Evolutionary conservation across 2,888 invertebrate genomes (phyloP).

Genomic region (Invenusta paracnida): DNA sequence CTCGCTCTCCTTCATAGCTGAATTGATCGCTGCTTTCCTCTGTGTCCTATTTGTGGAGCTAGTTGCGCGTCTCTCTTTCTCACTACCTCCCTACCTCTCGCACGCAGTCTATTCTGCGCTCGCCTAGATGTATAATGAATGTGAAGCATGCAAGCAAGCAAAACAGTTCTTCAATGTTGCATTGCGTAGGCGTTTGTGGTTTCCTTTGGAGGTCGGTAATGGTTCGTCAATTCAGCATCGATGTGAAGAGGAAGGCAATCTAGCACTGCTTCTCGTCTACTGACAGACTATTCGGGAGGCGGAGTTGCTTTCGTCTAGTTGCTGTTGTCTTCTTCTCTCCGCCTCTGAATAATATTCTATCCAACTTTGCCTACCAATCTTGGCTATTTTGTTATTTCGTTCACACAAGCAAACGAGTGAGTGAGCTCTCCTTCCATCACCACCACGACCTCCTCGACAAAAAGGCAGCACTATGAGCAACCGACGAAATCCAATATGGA

Average conservation of each 20-base stretch:
- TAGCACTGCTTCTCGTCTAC: neutral
- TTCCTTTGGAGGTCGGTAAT: neutral
- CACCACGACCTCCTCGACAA: no score
- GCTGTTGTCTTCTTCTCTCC: neutral
- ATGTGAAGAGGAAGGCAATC: neutral
- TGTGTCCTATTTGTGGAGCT: neutral
- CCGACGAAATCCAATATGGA: neutral
- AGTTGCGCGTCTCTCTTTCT: neutral
- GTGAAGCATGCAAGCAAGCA: no score
- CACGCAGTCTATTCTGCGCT: neutral
- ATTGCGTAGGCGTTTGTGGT: slow-evolving; percentile 3
- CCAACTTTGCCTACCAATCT: no score
- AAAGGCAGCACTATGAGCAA: neutral
- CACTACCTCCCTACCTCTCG: neutral
- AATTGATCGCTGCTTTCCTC: no score
- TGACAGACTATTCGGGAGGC: neutral
- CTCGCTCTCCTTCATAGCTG: no score
- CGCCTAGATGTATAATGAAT: no score
- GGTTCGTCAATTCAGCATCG: neutral
- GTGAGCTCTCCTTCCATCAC: no score
- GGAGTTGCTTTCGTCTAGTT: neutral
- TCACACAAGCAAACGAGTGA: no score
- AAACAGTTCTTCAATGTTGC: neutral
- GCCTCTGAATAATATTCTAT: no score
- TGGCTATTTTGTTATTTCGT: no score